Evolutionary conservation across 2,888 invertebrate genomes (phyloP).

Genomic region (Meiosimyza platycephala): DNA sequence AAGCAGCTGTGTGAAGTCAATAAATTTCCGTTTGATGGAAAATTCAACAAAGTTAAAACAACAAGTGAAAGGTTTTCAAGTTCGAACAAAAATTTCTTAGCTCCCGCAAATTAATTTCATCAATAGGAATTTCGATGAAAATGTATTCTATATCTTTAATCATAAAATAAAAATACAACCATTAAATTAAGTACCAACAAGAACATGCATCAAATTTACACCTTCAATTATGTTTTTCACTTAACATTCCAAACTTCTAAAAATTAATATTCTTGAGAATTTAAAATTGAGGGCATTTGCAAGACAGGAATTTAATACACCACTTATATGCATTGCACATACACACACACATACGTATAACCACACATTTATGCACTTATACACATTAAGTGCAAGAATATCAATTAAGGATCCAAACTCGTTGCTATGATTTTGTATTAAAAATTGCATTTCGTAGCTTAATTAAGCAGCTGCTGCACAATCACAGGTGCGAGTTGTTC

Average conservation of each 20-base stretch:
- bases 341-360: not conserved
- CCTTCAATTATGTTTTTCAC: too few relatives aligned
- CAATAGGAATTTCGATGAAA: too few relatives aligned
- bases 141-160: too few relatives aligned
- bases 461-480: not conserved
- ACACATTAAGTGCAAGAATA: conserved; percentile 10
- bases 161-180: too few relatives aligned
- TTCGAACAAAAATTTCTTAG: too few relatives aligned
- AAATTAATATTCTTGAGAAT: not conserved
- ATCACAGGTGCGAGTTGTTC: too few relatives aligned
- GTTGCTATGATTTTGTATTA: not conserved
- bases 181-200: not conserved
- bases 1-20: too few relatives aligned
- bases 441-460: not conserved
- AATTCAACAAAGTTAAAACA: too few relatives aligned
- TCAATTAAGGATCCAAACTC: conserved; percentile 6
- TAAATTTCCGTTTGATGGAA: too few relatives aligned
- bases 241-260: not conserved
- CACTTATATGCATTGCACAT: not conserved
- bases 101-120: too few relatives aligned
- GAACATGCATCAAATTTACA: too few relatives aligned
- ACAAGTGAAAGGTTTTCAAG: too few relatives aligned
- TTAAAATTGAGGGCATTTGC: not conserved
- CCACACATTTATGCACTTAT: not conserved
- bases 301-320: not conserved